phyloP scores from a whole-genome alignment of 2,113 vertebrate species.

The Cheirogaleus medius region DNA sequence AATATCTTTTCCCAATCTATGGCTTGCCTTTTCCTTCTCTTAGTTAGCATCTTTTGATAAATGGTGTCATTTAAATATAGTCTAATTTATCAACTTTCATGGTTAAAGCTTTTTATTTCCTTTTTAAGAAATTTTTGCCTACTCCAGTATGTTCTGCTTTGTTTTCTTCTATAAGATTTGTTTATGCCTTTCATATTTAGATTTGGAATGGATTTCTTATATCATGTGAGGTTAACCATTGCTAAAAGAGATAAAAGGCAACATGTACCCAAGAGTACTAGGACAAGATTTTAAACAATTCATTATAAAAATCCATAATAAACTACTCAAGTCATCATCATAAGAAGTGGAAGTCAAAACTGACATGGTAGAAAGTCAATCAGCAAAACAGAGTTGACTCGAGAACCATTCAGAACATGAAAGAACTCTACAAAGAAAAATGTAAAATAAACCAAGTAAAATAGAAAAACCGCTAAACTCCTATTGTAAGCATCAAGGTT shows the following conservation, averaged over 20 bases:
- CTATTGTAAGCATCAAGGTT: neutral
- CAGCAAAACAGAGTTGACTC: neutral
- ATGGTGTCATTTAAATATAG: neutral
- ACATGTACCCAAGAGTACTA: neutral
- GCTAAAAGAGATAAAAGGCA: neutral
- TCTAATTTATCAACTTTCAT: neutral
- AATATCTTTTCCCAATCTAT: neutral
- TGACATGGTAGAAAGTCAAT: neutral
- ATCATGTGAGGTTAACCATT: neutral
- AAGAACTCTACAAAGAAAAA: neutral
- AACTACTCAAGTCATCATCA: neutral
- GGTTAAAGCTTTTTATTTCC: neutral
- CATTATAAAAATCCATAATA: neutral
- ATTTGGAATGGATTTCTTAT: neutral
- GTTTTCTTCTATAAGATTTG: neutral
- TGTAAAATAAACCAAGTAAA: neutral
- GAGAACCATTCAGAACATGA: neutral
- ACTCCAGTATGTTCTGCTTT: neutral
- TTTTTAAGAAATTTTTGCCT: neutral
- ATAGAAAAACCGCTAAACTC: neutral
- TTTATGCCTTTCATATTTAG: neutral
- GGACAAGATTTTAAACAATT: neutral
- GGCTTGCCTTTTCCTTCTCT: neutral
- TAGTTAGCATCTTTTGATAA: neutral
- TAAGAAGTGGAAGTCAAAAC: neutral